A percentile compares a stretch with the other conserved stretches of the same genome.
These are phyloP conservation scores for Orcinus orca DNA, from an alignment of 2,113 vertebrate species.

Conservation along the genomic window DNA sequence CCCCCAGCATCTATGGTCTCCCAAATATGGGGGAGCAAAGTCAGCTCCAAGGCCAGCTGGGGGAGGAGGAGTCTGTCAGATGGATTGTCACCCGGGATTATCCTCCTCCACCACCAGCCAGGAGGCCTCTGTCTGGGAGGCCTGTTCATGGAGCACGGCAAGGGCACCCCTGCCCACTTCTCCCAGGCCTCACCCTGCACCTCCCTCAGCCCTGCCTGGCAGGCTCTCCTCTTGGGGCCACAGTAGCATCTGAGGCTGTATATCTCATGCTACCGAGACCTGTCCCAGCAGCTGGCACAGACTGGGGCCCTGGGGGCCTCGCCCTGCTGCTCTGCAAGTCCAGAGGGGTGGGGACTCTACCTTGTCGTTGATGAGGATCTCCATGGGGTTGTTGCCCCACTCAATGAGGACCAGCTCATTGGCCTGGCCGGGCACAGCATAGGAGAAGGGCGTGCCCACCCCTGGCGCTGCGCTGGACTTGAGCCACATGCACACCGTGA, in stretches of 20 bases:
- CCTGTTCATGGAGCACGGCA: fast-evolving
- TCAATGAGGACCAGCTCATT: conserved; percentile 98
- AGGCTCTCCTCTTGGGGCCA: not conserved
- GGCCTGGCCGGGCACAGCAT: conserved; percentile 93
- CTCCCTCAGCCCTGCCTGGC: not conserved
- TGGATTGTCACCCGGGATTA: not conserved
- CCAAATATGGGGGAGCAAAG: not conserved
- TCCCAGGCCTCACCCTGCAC: not conserved
- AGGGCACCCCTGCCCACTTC: not conserved
- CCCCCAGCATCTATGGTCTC: not conserved
- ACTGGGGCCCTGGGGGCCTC: not conserved
- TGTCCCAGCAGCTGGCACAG: fast-evolving
- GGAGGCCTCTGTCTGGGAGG: not conserved
- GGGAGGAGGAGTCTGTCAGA: not conserved
- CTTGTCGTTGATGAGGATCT: conserved; percentile 98
- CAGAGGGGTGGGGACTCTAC: conserved; percentile 68
- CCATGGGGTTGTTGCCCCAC: conserved; percentile 98
- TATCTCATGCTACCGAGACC: not conserved
- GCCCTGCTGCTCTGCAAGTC: fast-evolving
- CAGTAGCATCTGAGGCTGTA: not conserved
- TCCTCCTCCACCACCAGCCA: not conserved
- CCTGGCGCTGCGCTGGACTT: conserved; percentile 95
- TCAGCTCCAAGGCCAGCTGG: not conserved
- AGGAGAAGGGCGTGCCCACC: conserved; percentile 96
- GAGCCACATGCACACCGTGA: conserved; percentile 97